Evolutionary conservation across 2,797 vertebrate species (phyloP), one percentile per base, ranked within the genome.

Genomic region (Heteromormyrus szaboi): DNA sequence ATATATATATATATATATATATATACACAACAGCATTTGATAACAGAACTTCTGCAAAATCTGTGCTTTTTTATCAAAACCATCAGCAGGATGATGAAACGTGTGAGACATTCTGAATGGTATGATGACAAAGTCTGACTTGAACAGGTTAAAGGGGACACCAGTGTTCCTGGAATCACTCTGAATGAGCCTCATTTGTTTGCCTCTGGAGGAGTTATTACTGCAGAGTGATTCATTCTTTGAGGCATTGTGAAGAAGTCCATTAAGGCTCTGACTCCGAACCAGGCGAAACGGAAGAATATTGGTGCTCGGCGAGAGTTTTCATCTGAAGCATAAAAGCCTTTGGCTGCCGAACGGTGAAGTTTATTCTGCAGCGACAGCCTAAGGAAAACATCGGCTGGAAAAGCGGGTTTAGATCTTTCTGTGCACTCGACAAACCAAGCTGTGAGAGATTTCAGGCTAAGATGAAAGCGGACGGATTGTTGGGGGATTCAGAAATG

Each of bases 1-100:
- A 68, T 48, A 46, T 46, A 46, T 50, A 50, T 50, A 50, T 50
- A 50, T 12, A 50, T 1, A 48, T 1, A 48, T 41, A 41, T 44
- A 44, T 44, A 44, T 44, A 33, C 37, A 44, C 17, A 37, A 12
- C 29, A 37, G 65, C 65, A 79, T 44, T 41, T 29, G 33, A 79
- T 44, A 19, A 41, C 2, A 44, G 37, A 79, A 19, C 65, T 6
- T 37, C 1, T 72, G 29, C 65, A 72, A 79, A n/a, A 41, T 79
- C 37, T 56, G 4, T 54, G 29, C 29, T 53, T 86, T 54, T 86
- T 86, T 86, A 37, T 86, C 85, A 86, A 86, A 44, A 84, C 81
- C 44, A 84, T 48, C 50, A 41, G 51, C 12, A 29, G 48, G 14
- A 56, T 53, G 50, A 41, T 37, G 33, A 56, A 54, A 56, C 84